Evolutionary conservation across 1,140 invertebrate species (phyloP).

Genomic region (Melitaea cinxia): DNA sequence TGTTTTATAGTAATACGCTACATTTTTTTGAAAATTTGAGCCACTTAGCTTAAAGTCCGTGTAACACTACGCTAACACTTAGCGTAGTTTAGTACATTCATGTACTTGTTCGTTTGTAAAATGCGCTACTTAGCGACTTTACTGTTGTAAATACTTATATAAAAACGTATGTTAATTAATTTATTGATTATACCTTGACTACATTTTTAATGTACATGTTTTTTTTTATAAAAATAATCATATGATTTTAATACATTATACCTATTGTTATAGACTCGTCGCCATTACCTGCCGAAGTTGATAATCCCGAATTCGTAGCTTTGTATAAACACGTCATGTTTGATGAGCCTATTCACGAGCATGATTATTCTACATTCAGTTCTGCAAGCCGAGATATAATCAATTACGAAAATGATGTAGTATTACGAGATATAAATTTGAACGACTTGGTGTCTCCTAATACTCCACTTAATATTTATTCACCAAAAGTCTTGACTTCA

Average conservation of each 20-base stretch:
- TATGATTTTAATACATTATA: neutral
- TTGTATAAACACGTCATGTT: conserved; percentile 11
- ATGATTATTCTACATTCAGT: conserved; percentile 9
- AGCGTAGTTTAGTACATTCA: too few species aligned
- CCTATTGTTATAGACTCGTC: conserved; percentile 10
- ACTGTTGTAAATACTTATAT: too few species aligned
- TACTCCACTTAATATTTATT: conserved; percentile 20
- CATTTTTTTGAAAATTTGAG: conserved; percentile 18
- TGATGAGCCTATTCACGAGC: conserved; percentile 4
- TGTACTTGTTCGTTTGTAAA: too few species aligned
- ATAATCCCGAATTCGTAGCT: conserved; percentile 11
- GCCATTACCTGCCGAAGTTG: conserved; percentile 11
- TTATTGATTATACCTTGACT: conserved; percentile 2
- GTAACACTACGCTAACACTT: too few species aligned
- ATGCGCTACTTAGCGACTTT: too few species aligned
- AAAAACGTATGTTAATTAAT: neutral
- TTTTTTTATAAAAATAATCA: conserved; percentile 3
- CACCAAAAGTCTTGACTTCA: conserved; percentile 9
- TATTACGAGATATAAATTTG: conserved; percentile 13
- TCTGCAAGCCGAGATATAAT: conserved; percentile 13
- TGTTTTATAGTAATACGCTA: conserved; percentile 7
- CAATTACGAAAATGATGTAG: neutral
- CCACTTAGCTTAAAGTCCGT: conserved; percentile 10
- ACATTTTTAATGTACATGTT: neutral
- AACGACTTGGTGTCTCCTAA: neutral